Base-by-base conservation (phyloP, 2,888 invertebrate species). In the Marasmarcha lunaedactyla region DNA sequence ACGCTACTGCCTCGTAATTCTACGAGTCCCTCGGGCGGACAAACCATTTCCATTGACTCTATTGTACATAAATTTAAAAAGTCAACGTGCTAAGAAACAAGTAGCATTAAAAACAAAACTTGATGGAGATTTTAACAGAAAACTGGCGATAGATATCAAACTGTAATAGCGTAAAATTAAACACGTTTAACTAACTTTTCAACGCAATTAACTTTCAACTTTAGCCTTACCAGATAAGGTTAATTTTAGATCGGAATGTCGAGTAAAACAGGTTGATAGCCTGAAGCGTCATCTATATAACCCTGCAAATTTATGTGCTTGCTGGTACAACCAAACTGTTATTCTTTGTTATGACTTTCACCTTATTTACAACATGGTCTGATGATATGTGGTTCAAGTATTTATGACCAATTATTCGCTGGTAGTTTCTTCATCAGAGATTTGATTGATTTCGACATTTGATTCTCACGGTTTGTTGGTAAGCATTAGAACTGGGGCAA, bases 31-130 rank as follows among this genome's bases (percentile, higher is more conserved):
- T 43, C 48, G 44, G 71, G 72, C 70, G 54, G 63, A 53, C 57
- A 62, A 67, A 58, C 59, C 58, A 63, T 67, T 70, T 57, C 55
- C 54, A 57, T 58, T 64, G 68, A 69, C 64, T 61, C 66, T 62
- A 68, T 71, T 69, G 69, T 68, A 53, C 59, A 67, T 72, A 71
- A 73, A 73, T 72, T 58, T 51, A 48, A 54, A 55, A 63, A 63
- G 61, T 63, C 54, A 62, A 60, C 52, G 55, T 54, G 57, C 54
- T 54, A 61, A 54, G 53, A 50, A 46, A 49, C 49, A 54, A 51
- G 65, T 61, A 62, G 59, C 62, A 45, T 46, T 49, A 54, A 58
- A 59, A 62, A 63, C 55, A 65, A 63, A 63, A 59, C 39, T 15
- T 14, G 38, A 26, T 25, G 33, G 36, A 34, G 42, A 42, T 42